Evolutionary conservation across 2,888 invertebrate genomes (phyloP), one percentile per base, ranked within the genome.

Genomic region (Plusia festucae): DNA sequence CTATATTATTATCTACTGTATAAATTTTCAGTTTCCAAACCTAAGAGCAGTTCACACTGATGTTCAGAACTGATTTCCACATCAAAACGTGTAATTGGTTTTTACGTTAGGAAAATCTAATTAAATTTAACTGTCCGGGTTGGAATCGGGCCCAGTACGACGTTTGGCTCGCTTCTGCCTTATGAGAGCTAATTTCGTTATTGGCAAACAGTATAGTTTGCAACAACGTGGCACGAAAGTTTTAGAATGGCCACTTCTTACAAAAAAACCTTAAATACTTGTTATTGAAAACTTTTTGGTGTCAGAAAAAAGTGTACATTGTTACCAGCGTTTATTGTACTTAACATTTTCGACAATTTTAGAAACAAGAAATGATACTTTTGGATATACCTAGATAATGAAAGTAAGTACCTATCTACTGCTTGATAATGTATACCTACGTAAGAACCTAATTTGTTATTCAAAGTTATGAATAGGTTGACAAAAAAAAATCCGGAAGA

Each of bases 71-170:
- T 49, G 46, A 49, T 49, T 49, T 49, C 53, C 32, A 53, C 24
- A 53, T 30, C 16, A 24, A 27, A 53, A 32, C 16, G 16, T 53
- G 11, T 27, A 53, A 53, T 53, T 53, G 53, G 52, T 52, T n/a
- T 52, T 52, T 49, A 49, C 46, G 18, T 49, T 49, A 18, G 46
- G 20, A 18, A 49, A 49, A 49, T 49, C 46, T 49, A 49, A 49
- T 49, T 49, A 49, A 49, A 49, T 49, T 18, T 18, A 49, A 49
- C 46, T 20, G 46, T 49, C 46, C 20, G 46, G 46, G 46, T 49
- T 49, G 46, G 46, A 49, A 49, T 49, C 20, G 46, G 46, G 46
- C 46, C 46, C 46, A 49, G 46, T 49, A 18, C 46, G 46, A 49
- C 46, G 20, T 49, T 49, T 49, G 46, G 46, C 46, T 49, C 18